Conservation (phyloP, 1,140 invertebrate species). For the Trachymyrmex septentrionalis region DNA sequence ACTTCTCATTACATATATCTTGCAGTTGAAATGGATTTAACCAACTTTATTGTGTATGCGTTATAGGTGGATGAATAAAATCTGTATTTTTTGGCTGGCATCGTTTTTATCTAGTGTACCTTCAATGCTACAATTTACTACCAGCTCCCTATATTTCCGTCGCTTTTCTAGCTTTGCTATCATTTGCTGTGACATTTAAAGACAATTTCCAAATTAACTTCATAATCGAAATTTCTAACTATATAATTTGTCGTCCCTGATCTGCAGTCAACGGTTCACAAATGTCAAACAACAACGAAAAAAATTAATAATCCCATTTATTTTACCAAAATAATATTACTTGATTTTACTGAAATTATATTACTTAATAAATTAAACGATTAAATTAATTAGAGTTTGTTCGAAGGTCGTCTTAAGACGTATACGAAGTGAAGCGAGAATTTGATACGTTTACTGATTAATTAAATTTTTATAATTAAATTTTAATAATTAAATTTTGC, state of each 20-base stretch:
- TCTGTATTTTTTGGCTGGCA: constrained; percentile 83
- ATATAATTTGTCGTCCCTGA: not conserved
- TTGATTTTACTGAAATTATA: not conserved
- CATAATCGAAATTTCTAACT: not conserved
- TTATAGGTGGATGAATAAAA: constrained; percentile 81
- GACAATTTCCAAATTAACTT: not conserved
- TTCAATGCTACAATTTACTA: constrained; percentile 46
- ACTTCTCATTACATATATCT: constrained; percentile 51
- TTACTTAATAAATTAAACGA: not conserved
- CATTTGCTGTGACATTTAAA: not conserved
- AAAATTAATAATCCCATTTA: not conserved
- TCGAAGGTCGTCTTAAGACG: not conserved
- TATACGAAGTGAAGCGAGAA: not conserved
- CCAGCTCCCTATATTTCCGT: not conserved
- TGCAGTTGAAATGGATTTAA: constrained; percentile 78
- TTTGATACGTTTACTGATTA: not conserved
- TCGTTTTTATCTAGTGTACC: constrained; percentile 80
- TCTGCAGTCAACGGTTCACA: not conserved
- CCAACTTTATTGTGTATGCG: constrained; percentile 81
- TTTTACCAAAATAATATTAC: not conserved
- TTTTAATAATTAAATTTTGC: constrained; percentile 8
- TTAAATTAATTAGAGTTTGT: not conserved
- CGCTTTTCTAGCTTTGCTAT: not conserved
- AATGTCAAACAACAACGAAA: not conserved
- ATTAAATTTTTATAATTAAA: constrained; percentile 21